These are phyloP conservation scores for Lytechinus variegatus DNA, from an alignment of 35 echinoderm and acorn worm species.

Conservation along the genomic window DNA sequence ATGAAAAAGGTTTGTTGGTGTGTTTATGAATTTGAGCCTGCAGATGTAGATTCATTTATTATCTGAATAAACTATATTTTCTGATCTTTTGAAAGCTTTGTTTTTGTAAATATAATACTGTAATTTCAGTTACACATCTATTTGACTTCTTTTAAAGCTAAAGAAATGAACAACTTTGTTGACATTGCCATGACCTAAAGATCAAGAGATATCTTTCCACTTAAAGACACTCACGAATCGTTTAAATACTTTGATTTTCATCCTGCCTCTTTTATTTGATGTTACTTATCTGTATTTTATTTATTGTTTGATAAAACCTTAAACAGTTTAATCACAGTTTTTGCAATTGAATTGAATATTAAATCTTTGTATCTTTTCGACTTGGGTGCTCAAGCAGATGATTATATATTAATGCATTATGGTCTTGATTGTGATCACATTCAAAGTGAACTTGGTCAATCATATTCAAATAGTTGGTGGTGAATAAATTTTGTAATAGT, in stretches of 20 bases:
- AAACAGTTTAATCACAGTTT: too few species aligned
- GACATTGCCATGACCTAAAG: neutral
- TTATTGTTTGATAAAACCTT: neutral
- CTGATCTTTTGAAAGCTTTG: constrained; percentile 1
- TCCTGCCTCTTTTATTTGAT: neutral
- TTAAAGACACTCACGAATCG: neutral
- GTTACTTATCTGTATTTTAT: neutral
- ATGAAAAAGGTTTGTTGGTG: neutral
- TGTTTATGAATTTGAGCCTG: neutral
- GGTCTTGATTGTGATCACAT: too few species aligned
- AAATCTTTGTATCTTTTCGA: too few species aligned
- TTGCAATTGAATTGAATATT: too few species aligned
- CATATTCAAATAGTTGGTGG: neutral
- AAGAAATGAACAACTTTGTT: neutral
- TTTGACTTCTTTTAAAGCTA: neutral
- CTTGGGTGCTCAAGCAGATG: too few species aligned
- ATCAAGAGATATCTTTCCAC: neutral
- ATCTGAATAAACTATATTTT: neutral
- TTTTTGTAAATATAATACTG: neutral
- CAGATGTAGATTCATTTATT: neutral
- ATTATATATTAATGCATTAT: too few species aligned
- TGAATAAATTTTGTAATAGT: neutral
- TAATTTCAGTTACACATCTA: neutral
- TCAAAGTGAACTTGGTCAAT: too few species aligned
- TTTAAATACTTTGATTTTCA: neutral